Percentiles rank a stretch among this genome's conserved stretches.
phyloP scores from a whole-genome alignment of 2,888 invertebrate species.

The Hemithea aestivaria region DNA sequence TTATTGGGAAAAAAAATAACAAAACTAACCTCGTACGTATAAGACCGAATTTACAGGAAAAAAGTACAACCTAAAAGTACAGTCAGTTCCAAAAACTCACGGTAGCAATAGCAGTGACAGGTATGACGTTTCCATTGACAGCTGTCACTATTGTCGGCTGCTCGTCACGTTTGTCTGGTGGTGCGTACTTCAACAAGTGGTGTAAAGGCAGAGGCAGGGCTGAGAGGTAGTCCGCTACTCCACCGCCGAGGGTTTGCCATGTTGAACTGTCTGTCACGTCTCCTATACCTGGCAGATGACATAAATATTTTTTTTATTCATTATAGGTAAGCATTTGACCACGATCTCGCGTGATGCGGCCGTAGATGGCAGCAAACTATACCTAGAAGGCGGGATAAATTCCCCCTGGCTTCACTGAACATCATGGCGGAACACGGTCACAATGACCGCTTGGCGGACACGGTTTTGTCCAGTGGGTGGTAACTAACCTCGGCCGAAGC shows the following conservation, averaged over 20 bases:
- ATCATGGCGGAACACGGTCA: too few species aligned
- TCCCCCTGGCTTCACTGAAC: too few species aligned
- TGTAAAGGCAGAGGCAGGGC: constrained; percentile 89
- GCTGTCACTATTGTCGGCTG: constrained; percentile 73
- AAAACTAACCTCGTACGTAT: too few species aligned
- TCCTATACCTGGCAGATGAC: constrained; percentile 59
- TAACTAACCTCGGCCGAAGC: too few species aligned
- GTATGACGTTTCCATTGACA: constrained; percentile 53
- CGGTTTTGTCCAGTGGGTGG: too few species aligned
- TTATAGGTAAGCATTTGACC: too few species aligned
- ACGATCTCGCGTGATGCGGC: constrained; percentile 17
- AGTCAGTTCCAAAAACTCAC: constrained; percentile 35
- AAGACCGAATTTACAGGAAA: background rate
- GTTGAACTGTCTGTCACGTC: constrained; percentile 74
- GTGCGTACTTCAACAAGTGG: constrained; percentile 88
- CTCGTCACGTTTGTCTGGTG: constrained; percentile 83
- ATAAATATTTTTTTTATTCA: too few species aligned
- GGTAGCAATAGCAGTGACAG: constrained; percentile 46
- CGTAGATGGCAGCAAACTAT: too few species aligned
- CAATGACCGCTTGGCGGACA: too few species aligned
- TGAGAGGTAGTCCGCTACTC: constrained; percentile 91
- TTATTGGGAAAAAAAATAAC: too few species aligned
- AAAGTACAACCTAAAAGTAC: constrained; percentile 2
- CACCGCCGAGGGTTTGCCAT: constrained; percentile 88
- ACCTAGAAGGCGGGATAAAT: too few species aligned